phyloP scores from a whole-genome alignment of 2,113 vertebrate genomes.

The Dinomys branickii region DNA sequence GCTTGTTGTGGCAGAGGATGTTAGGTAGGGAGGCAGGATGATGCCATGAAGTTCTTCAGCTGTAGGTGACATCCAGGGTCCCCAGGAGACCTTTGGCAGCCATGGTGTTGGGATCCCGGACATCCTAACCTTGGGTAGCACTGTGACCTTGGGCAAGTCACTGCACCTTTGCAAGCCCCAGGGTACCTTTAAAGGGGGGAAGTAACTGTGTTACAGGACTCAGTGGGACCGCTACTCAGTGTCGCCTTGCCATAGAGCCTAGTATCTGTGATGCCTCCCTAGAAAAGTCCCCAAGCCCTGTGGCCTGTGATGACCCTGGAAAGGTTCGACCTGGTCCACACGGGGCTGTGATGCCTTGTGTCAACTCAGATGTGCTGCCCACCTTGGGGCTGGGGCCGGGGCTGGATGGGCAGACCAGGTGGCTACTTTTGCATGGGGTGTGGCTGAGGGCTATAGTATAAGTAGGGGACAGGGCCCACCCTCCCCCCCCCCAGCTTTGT shows the following conservation, averaged over 20 bases:
- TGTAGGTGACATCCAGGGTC: not conserved
- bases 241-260: rapidly evolving
- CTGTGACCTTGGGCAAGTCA: not conserved
- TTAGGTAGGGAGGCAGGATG: not conserved
- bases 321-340: not conserved
- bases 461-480: not conserved
- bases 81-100: not conserved
- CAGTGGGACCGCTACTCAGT: not conserved
- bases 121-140: not conserved
- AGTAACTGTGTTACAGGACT: not conserved
- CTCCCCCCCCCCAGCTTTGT: conserved; percentile 46
- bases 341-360: not conserved
- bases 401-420: no score
- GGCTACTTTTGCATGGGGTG: not conserved
- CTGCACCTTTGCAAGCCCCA: not conserved
- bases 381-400: not conserved
- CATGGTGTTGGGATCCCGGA: not conserved
- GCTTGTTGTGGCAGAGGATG: not conserved
- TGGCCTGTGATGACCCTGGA: not conserved
- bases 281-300: not conserved
- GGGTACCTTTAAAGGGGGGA: not conserved
- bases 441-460: not conserved
- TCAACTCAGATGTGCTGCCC: not conserved
- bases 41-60: not conserved
- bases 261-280: not conserved